Conservation (phyloP, 2,113 vertebrate genomes). For the Protobothrops flavoviridis region DNA sequence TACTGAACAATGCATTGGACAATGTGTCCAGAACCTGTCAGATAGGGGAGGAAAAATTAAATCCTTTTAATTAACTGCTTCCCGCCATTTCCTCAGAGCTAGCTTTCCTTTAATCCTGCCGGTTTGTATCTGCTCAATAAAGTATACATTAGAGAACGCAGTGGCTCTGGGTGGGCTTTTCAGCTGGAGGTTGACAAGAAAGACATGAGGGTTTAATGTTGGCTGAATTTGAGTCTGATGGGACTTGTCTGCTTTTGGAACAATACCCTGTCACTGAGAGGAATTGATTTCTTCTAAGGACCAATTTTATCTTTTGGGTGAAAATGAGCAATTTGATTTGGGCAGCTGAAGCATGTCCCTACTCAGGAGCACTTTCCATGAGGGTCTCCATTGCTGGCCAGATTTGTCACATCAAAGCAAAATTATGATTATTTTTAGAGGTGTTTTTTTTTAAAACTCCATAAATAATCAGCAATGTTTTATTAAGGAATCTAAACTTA, state of each 20-base stretch:
- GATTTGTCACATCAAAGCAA: conserved; percentile 20
- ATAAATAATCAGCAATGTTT: conserved; percentile 7
- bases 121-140: too few relatives aligned
- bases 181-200: too few relatives aligned
- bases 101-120: too few relatives aligned
- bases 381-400: background rate
- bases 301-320: conserved; percentile 5
- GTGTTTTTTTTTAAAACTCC: background rate
- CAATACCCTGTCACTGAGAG: background rate
- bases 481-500: conserved; percentile 11
- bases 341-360: background rate
- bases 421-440: conserved; percentile 1
- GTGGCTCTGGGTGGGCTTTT: too few relatives aligned
- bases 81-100: too few relatives aligned
- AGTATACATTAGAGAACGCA: too few relatives aligned
- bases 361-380: conserved; percentile 2
- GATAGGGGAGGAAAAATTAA: too few relatives aligned
- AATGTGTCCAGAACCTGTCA: too few relatives aligned
- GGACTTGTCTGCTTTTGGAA: background rate
- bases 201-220: conserved; percentile 3
- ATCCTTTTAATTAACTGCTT: too few relatives aligned
- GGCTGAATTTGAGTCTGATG: background rate
- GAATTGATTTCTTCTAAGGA: conserved; percentile 10
- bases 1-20: too few relatives aligned
- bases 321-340: conserved; percentile 10